These are phyloP conservation scores for Sebastes glaucus DNA, from an alignment of 2,797 vertebrate species.

Conservation along the genomic window DNA sequence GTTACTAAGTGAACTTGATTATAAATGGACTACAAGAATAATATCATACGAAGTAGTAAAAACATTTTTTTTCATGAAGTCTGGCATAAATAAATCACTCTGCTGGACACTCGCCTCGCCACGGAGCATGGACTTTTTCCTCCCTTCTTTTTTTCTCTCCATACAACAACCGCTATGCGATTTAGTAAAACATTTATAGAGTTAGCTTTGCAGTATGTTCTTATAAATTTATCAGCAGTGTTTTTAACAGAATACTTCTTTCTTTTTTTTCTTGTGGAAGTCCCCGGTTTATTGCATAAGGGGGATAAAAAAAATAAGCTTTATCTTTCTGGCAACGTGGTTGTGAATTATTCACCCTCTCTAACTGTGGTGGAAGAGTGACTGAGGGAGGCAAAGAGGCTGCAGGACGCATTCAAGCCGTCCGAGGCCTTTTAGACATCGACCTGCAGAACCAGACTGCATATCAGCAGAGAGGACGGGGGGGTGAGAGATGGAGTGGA, in stretches of 20 bases:
- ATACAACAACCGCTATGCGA: conserved; percentile 58
- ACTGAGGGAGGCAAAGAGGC: conserved; percentile 15
- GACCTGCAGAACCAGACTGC: not conserved
- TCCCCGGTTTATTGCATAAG: conserved; percentile 77
- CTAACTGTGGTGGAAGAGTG: conserved; percentile 54
- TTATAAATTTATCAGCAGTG: conserved; percentile 84
- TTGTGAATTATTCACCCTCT: conserved; percentile 80
- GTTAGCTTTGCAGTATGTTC: conserved; percentile 80
- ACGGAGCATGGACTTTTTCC: conserved; percentile 5
- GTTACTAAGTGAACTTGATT: conserved; percentile 34
- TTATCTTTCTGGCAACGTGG: conserved; percentile 69
- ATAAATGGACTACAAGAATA: conserved; percentile 48
- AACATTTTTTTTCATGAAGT: conserved; percentile 38
- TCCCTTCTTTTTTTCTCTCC: conserved; percentile 29
- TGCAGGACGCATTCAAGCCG: conserved; percentile 14
- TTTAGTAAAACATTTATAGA: conserved; percentile 76
- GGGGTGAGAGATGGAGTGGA: conserved; percentile 5
- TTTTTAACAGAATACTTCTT: conserved; percentile 66
- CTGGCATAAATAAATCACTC: conserved; percentile 60
- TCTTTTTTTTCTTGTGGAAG: conserved; percentile 10
- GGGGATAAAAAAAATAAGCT: conserved; percentile 59
- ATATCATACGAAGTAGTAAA: conserved; percentile 30
- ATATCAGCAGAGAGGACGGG: conserved; percentile 13
- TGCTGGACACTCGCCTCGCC: conserved; percentile 23
- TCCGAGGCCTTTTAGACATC: conserved; percentile 35